phyloP scores from a whole-genome alignment of 1,140 invertebrate genomes.

The Acromyrmex heyeri region DNA sequence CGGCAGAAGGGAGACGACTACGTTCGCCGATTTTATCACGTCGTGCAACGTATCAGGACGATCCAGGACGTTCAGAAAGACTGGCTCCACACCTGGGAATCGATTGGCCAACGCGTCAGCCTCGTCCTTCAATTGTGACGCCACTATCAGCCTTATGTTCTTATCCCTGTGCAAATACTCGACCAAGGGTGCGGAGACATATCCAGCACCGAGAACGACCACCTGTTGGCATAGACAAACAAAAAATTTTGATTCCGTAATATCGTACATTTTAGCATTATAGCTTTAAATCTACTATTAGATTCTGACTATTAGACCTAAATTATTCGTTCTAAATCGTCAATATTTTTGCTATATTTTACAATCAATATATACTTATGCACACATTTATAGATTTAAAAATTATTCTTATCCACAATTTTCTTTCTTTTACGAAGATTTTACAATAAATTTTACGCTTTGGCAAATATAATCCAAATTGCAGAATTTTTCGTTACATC shows the following conservation, averaged over 20 bases:
- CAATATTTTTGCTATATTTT: not conserved
- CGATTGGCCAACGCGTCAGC: slow-evolving; percentile 93
- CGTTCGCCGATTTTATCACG: slow-evolving; percentile 91
- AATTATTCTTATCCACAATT: too few relatives aligned
- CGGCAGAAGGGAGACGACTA: slow-evolving; percentile 97
- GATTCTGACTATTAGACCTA: not conserved
- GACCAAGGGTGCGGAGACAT: slow-evolving; percentile 96
- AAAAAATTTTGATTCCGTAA: slow-evolving; percentile 17
- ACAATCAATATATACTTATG: not conserved
- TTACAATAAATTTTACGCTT: too few relatives aligned
- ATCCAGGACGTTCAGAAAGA: slow-evolving; percentile 93
- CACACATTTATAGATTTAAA: not conserved
- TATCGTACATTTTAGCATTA: not conserved
- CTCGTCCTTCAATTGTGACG: slow-evolving; percentile 95
- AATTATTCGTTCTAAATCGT: not conserved
- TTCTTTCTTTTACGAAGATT: too few relatives aligned
- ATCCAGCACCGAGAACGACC: slow-evolving; percentile 97
- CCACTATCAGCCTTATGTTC: slow-evolving; percentile 94
- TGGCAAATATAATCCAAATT: too few relatives aligned
- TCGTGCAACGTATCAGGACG: slow-evolving; percentile 91
- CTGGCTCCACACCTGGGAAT: slow-evolving; percentile 93
- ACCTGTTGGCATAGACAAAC: slow-evolving; percentile 86
- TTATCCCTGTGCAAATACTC: slow-evolving; percentile 96
- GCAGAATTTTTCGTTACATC: not conserved
- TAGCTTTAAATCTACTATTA: not conserved